phyloP scores from a whole-genome alignment of 1,140 invertebrate genomes.

The Drosophila funebris region DNA sequence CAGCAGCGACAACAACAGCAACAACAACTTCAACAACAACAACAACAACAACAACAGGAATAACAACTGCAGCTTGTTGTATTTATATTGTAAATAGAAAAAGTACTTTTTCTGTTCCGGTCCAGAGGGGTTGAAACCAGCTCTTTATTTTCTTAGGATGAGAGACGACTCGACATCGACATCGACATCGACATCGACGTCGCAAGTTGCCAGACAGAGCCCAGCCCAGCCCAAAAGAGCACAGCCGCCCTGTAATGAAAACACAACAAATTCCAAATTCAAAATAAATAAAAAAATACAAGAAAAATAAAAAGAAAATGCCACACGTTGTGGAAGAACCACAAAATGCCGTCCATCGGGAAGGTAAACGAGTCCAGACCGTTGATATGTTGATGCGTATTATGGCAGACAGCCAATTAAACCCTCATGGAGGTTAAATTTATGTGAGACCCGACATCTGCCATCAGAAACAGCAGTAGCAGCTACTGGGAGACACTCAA shows the following conservation, averaged over 20 bases:
- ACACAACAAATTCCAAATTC: constrained; percentile 70
- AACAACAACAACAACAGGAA: constrained; percentile 16
- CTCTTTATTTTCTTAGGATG: constrained; percentile 71
- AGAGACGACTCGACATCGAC: constrained; percentile 18
- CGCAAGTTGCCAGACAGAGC: constrained; percentile 4
- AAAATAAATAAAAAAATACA: constrained; percentile 67
- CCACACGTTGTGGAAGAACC: constrained; percentile 24
- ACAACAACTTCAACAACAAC: constrained; percentile 6
- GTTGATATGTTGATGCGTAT: constrained; percentile 42
- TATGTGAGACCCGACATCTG: constrained; percentile 66
- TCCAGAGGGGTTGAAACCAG: constrained; percentile 40
- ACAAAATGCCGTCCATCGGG: constrained; percentile 44
- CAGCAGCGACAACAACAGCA: constrained; percentile 49
- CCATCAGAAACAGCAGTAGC: not conserved
- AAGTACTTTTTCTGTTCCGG: constrained; percentile 38
- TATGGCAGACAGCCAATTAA: constrained; percentile 70
- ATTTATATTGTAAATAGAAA: not conserved
- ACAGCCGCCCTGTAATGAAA: constrained; percentile 61
- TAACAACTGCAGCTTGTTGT: constrained; percentile 62
- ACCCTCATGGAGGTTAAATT: constrained; percentile 63
- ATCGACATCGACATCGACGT: not conserved
- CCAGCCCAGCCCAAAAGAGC: not conserved
- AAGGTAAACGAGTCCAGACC: constrained; percentile 41
- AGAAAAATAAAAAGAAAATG: constrained; percentile 30
- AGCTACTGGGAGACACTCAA: constrained; percentile 28